Evolutionary conservation across 2,113 vertebrate genomes (phyloP).

Genomic region (Cyanocitta stelleri): DNA sequence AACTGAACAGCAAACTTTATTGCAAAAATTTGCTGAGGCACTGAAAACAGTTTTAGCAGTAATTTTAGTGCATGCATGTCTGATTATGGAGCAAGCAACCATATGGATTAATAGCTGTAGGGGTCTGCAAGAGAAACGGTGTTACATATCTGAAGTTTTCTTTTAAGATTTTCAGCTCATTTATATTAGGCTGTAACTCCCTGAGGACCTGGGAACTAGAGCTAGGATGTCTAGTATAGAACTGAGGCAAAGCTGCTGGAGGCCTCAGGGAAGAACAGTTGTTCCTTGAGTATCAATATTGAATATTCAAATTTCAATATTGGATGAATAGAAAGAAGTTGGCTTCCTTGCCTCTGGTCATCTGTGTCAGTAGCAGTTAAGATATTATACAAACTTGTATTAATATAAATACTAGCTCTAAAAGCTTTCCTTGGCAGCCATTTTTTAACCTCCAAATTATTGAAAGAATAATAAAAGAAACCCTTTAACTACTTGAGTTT

Average conservation of each 20-base stretch:
- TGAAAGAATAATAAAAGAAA: neutral
- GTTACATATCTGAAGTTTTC: neutral
- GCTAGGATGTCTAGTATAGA: neutral
- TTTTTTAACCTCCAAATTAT: neutral
- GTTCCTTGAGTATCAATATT: neutral
- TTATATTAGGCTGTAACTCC: neutral
- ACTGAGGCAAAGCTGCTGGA: neutral
- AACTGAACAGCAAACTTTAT: neutral
- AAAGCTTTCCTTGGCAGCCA: neutral
- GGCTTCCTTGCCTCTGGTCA: neutral
- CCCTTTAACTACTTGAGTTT: neutral
- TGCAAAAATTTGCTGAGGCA: neutral
- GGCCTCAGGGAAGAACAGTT: neutral
- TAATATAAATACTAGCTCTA: neutral
- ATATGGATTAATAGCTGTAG: slow-evolving; percentile 9
- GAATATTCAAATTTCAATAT: slow-evolving; percentile 22
- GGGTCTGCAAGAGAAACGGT: neutral
- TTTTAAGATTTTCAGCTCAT: neutral
- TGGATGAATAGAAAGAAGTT: neutral
- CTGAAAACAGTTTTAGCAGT: neutral
- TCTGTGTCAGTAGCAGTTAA: neutral
- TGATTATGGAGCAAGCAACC: neutral
- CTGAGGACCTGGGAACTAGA: neutral
- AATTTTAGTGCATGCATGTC: neutral
- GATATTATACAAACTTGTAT: neutral